phyloP scores from a whole-genome alignment of 2,888 invertebrate genomes.

The Drosophila acutilabella region DNA sequence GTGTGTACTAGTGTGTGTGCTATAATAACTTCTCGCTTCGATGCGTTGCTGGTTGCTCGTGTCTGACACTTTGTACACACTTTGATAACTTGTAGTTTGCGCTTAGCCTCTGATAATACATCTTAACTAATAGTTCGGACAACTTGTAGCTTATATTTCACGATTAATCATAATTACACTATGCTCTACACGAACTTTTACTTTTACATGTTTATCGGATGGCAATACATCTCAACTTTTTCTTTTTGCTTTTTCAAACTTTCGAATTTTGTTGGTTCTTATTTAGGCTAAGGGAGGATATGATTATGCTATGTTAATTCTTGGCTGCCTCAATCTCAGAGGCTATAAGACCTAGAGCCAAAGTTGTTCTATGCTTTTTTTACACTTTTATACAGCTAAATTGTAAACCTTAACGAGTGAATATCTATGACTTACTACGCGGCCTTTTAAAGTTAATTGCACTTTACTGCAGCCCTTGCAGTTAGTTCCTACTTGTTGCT shows the following conservation, averaged over 20 bases:
- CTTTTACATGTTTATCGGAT: conserved; percentile 3
- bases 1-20: neutral
- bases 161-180: neutral
- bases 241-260: neutral
- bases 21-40: neutral
- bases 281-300: no score
- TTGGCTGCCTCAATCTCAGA: no score
- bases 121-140: neutral
- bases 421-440: no score
- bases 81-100: conserved; percentile 2
- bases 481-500: no score
- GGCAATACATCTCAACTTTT: neutral
- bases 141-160: conserved; percentile 6
- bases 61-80: conserved; percentile 1
- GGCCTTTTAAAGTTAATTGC: no score
- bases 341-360: no score
- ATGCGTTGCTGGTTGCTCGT: neutral
- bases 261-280: neutral
- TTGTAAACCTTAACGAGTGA: no score
- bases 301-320: no score
- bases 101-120: neutral
- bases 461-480: no score
- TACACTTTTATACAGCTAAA: no score
- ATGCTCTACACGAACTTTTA: neutral
- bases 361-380: no score